Percentiles rank a stretch among this genome's conserved stretches.
Evolutionary conservation across 2,113 vertebrate species (phyloP).

Genomic region (Protomyctophum bolini): DNA sequence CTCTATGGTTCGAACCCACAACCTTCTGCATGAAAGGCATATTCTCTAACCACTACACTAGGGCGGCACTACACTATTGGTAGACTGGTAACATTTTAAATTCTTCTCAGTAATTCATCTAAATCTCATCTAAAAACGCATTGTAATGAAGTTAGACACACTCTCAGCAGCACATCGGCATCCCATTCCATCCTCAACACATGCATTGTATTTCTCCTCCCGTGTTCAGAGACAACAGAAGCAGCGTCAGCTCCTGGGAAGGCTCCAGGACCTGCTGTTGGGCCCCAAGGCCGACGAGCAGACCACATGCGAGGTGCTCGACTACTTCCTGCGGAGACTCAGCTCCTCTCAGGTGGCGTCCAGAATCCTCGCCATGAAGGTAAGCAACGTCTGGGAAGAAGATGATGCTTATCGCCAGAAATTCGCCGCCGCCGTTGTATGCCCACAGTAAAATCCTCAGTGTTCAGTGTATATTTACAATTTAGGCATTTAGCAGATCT

Average conservation of each 20-base stretch:
- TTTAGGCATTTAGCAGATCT: too few relatives aligned
- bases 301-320: conserved; percentile 95
- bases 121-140: too few relatives aligned
- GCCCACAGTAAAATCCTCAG: too few relatives aligned
- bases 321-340: conserved; percentile 95
- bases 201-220: conserved; percentile 6
- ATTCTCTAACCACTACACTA: too few relatives aligned
- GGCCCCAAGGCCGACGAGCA: conserved; percentile 95
- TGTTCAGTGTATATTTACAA: too few relatives aligned
- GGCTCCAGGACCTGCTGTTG: conserved; percentile 93
- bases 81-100: not conserved
- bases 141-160: too few relatives aligned
- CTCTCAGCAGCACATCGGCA: too few relatives aligned
- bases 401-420: too few relatives aligned
- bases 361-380: conserved; percentile 95
- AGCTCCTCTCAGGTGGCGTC: conserved; percentile 96
- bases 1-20: too few relatives aligned
- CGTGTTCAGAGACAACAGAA: conserved; percentile 90
- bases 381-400: conserved; percentile 71
- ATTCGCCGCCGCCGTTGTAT: too few relatives aligned
- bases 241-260: conserved; percentile 91
- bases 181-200: too few relatives aligned
- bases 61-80: not conserved
- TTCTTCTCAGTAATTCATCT: not conserved
- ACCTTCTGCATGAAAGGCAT: too few relatives aligned